Percentiles rank a stretch among this genome's conserved stretches.
These are phyloP conservation scores for Geotrupes spiniger DNA, from an alignment of 2,888 invertebrate genomes.

Conservation along the genomic window DNA sequence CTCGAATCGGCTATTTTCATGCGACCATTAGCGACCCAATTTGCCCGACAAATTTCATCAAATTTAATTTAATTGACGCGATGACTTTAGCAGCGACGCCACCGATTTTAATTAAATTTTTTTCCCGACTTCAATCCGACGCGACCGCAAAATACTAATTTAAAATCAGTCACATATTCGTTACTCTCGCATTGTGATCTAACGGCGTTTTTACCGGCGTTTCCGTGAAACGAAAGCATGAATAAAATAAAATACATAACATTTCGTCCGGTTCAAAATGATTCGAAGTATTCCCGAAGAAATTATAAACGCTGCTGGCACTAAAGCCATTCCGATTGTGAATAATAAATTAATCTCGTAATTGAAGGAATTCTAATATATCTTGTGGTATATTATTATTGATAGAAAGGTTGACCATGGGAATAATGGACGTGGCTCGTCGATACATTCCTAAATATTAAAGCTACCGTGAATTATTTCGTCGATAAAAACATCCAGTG, in stretches of 20 bases:
- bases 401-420: conserved; percentile 19
- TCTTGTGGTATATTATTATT: conserved; percentile 28
- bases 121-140: too few relatives aligned
- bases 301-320: conserved; percentile 22
- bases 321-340: conserved; percentile 26
- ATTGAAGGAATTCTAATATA: conserved; percentile 30
- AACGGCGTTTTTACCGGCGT: too few relatives aligned
- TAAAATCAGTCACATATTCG: too few relatives aligned
- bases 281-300: conserved; percentile 15
- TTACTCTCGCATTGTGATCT: too few relatives aligned
- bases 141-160: too few relatives aligned
- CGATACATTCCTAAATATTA: conserved; percentile 14
- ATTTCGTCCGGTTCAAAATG: conserved; percentile 15
- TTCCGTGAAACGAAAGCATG: neutral
- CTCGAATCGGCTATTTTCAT: too few relatives aligned
- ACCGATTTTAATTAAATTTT: too few relatives aligned
- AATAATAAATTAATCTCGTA: conserved; percentile 25
- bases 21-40: too few relatives aligned
- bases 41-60: too few relatives aligned
- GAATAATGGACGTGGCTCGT: conserved; percentile 10
- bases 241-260: conserved; percentile 3
- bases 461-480: conserved; percentile 17
- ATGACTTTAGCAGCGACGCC: too few relatives aligned
- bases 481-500: conserved; percentile 9
- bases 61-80: too few relatives aligned